These are phyloP conservation scores for Anser brachyrhynchus DNA, from an alignment of 2,113 vertebrate genomes.

Conservation along the genomic window DNA sequence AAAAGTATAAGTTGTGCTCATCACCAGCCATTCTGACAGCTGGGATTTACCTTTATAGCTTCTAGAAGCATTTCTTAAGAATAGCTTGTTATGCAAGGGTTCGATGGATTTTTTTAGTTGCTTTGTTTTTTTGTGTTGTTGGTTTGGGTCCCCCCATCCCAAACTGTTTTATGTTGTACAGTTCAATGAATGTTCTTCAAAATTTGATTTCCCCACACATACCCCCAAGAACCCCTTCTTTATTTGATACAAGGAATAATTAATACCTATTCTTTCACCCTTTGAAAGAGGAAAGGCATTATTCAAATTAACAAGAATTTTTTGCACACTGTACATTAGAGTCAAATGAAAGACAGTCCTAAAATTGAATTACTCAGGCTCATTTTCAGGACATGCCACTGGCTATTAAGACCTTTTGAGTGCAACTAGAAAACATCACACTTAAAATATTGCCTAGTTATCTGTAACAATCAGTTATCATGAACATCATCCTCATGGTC, in stretches of 20 bases:
- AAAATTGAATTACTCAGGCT: background rate
- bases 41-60: background rate
- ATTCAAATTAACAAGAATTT: background rate
- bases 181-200: background rate
- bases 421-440: background rate
- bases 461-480: background rate
- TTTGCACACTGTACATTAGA: background rate
- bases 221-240: background rate
- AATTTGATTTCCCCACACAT: background rate
- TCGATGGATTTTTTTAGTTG: background rate
- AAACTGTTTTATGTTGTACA: background rate
- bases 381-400: background rate
- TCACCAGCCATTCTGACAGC: background rate
- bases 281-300: background rate
- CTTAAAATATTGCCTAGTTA: background rate
- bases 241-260: background rate
- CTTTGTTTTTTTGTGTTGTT: background rate
- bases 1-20: background rate
- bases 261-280: background rate
- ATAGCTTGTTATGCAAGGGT: background rate
- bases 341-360: background rate
- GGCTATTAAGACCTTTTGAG: background rate
- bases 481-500: background rate
- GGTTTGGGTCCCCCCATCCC: background rate
- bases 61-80: background rate